Evolutionary conservation across 2,888 invertebrate species (phyloP), one percentile per base, ranked within the genome.

Genomic region (Xylota sylvarum): DNA sequence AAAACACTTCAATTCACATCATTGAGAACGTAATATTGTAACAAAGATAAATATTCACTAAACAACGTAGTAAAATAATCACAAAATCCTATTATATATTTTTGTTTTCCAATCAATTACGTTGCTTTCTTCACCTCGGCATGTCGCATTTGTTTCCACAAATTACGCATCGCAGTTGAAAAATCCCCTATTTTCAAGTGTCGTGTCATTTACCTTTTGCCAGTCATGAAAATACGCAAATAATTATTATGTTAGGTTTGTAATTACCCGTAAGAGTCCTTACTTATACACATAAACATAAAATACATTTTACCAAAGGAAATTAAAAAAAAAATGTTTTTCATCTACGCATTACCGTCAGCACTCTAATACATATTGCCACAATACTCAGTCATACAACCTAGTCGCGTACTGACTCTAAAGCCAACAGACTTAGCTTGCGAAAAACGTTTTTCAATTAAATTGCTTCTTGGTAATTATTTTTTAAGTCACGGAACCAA

Each of bases 401-500:
- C 23, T 1, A 52, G 23, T 67, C 37, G 67, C 52, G 67, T 65
- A 65, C 65, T 50, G 4, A 4, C 50, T 50, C 50, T 65, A 65
- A 65, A 23, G 50, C 50, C 35, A 37, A n/a, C 4, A n/a, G 67
- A 23, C 67, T 67, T 67, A 52, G 37, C 2, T 35, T 7, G 14
- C 50, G 9, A 40, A 17, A 12, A 37, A n/a, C n/a, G 37, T 48
- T 77, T 67, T 77, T 40, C 76, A 67, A 67, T 77, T 67, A 40
- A 65, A 67, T 30, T 48, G 56, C 23, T 58, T 50, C 58, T 56
- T 58, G 35, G 65, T 67, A 67, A 67, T 77, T 67, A 58, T 77
- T 77, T 67, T 32, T 46, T 65, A 35, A 67, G 76, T 67, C 67
- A 76, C 76, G 76, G 56, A 67, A 10, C n/a, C 17, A 37, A 10